phyloP scores from a whole-genome alignment of 1,140 invertebrate genomes.

The Eriosoma lanigerum region DNA sequence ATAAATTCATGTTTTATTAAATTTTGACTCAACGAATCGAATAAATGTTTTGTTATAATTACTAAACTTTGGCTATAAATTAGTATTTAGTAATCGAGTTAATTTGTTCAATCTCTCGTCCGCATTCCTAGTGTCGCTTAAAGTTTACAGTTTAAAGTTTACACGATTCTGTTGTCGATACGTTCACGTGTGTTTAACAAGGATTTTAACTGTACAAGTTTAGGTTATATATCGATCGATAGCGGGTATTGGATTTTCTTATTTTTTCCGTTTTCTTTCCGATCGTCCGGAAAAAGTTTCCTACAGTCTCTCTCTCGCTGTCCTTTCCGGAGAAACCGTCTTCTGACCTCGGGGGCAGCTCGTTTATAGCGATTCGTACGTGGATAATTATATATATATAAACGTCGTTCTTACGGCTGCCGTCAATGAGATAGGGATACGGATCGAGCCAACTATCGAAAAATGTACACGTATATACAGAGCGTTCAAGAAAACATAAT shows the following conservation, averaged over 20 bases:
- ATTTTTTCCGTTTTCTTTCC: background rate
- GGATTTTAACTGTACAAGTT: background rate
- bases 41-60: too few species aligned
- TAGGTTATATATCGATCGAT: background rate
- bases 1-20: too few species aligned
- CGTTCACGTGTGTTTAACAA: too few species aligned
- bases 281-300: background rate
- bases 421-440: background rate
- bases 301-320: too few species aligned
- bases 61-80: too few species aligned
- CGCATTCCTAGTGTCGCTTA: too few species aligned
- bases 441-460: background rate
- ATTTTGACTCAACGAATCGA: too few species aligned
- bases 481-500: background rate
- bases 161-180: too few species aligned
- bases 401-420: too few species aligned
- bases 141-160: too few species aligned
- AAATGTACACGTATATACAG: background rate
- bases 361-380: constrained; percentile 21
- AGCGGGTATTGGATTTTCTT: background rate
- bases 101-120: too few species aligned
- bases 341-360: background rate
- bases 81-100: too few species aligned
- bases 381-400: constrained; percentile 39
- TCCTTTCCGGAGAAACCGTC: background rate